Percentiles rank a stretch among this genome's conserved stretches.
These are phyloP conservation scores for Clarias pachynema DNA, from an alignment of 2,797 vertebrate species.

Conservation along the genomic window DNA sequence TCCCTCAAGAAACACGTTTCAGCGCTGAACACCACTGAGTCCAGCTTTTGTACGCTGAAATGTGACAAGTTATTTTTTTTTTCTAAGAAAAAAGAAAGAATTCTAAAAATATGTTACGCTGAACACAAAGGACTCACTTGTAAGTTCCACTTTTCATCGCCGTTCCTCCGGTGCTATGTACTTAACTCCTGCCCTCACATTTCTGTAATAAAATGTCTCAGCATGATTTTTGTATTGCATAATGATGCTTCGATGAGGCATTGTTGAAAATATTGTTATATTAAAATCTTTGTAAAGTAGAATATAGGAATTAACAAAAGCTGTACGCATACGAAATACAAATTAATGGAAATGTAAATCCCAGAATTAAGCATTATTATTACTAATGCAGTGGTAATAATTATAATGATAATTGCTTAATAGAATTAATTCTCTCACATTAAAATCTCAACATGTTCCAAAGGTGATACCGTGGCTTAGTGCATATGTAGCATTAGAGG, in stretches of 20 bases:
- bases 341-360: not conserved
- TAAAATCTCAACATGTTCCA: not conserved
- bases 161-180: not conserved
- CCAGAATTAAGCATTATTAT: not conserved
- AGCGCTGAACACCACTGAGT: not conserved
- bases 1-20: not conserved
- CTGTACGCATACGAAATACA: not conserved
- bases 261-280: not conserved
- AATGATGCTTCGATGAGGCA: not conserved
- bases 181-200: not conserved
- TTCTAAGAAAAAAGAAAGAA: not conserved
- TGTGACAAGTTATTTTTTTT: not conserved
- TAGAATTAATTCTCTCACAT: not conserved
- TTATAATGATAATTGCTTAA: not conserved
- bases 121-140: not conserved
- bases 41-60: not conserved
- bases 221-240: not conserved
- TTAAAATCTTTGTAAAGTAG: not conserved
- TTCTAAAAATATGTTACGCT: not conserved
- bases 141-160: not conserved
- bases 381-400: not conserved
- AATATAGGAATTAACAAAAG: not conserved
- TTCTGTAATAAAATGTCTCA: not conserved
- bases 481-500: too few species aligned
- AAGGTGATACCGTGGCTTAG: too few species aligned